Evolutionary conservation across 92 coral and sea anemone genomes (phyloP), one percentile per base, ranked within the genome.

Genomic region (Muricea muricata): DNA sequence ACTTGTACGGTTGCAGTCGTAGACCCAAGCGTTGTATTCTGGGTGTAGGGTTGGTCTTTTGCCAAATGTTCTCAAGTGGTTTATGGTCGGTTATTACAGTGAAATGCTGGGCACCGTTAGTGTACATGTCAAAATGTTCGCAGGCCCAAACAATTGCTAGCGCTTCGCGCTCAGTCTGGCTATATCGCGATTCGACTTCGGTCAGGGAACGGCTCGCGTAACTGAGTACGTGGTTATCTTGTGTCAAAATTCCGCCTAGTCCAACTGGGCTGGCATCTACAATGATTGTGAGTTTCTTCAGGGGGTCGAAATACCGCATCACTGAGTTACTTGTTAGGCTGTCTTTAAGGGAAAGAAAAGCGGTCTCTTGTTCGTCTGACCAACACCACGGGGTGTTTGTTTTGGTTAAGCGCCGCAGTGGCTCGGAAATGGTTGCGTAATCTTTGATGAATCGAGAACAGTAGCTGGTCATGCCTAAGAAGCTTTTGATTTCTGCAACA

Each of bases 381-480:
- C 57, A 73, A 12, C 9, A 1, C 32, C 30, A 73, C 0, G 0
- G 6, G 32, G 60, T 12, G 33, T 67, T 20, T 24, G 46, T 67
- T 41, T 30, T 23, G 5, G 86, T 82, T 26, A 82, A 29, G 15
- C 45, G 28, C 30, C 78, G 66, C 10, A 66, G 63, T 32, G 88
- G 76, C 56, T 84, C 82, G 2, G 58, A 34, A 29, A 75, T 31
- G 8, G 65, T 74, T 0, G 65, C 82, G 32, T 57, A 84, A 42
- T 84, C 55, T 1, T 73, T 48, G 4, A 84, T 60, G 46, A 84
- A 84, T 20, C 48, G 46, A 7, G 71, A 52, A 56, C 52, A 33
- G 45, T 78, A 78, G 17, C 31, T 78, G 4, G 26, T 18, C 83
- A 56, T 78, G 70, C 71, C 83, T 3, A 55, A 52, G 29, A 78